These are phyloP conservation scores for Ancistrus triradiatus DNA, from an alignment of 2,113 vertebrate species.

Conservation along the genomic window DNA sequence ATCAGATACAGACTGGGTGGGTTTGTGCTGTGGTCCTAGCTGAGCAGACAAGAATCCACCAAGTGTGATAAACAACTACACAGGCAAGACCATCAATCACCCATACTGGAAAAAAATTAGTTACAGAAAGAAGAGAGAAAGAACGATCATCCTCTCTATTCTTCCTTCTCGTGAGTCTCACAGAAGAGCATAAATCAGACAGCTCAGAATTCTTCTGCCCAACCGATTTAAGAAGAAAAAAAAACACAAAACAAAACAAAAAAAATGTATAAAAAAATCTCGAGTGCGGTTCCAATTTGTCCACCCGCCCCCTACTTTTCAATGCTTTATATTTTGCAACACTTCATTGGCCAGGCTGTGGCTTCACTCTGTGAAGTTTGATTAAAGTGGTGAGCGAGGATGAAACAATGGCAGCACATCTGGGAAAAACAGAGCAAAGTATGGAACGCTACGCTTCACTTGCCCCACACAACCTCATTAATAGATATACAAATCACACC, in stretches of 20 bases:
- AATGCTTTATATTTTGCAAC: conserved; percentile 65
- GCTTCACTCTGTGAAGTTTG: conserved; percentile 45
- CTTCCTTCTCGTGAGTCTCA: conserved; percentile 57
- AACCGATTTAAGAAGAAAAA: too few species aligned
- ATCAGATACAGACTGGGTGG: conserved; percentile 17
- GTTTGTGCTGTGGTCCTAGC: conserved; percentile 3
- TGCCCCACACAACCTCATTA: conserved; percentile 26
- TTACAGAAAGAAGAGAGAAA: conserved; percentile 49
- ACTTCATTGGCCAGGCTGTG: conserved; percentile 53
- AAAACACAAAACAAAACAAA: conserved; percentile 51
- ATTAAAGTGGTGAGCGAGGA: conserved; percentile 48
- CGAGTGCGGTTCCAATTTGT: conserved; percentile 61
- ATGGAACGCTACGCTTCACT: conserved; percentile 7
- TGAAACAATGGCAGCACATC: conserved; percentile 37
- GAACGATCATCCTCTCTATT: conserved; percentile 57
- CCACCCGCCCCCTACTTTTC: conserved; percentile 38
- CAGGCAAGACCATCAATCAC: conserved; percentile 54
- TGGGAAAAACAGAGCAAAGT: conserved; percentile 4
- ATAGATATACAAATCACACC: conserved; percentile 33
- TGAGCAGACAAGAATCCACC: conserved; percentile 27
- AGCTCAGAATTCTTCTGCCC: conserved; percentile 47
- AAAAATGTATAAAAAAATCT: conserved; percentile 40
- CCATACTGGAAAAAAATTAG: conserved; percentile 29
- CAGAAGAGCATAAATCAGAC: conserved; percentile 56
- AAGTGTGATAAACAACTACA: conserved; percentile 52